Base-by-base conservation (phyloP, 2,888 invertebrate genomes). In the Ennomos erosarius region DNA sequence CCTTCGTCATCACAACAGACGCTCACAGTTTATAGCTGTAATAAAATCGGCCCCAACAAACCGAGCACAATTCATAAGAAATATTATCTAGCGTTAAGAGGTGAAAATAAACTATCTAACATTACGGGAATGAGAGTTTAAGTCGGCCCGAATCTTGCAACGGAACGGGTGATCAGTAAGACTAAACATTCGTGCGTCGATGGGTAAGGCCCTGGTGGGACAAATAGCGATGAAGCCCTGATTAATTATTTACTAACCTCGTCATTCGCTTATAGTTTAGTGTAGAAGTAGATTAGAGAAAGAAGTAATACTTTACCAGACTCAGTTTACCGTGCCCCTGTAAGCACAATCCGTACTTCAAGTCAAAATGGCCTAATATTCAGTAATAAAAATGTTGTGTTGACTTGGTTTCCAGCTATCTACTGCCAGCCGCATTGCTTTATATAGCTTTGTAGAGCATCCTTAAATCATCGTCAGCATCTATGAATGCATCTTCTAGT, bases 101-200 rank as follows among this genome's bases (percentile, higher is more conserved):
- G 38, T 43, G 77, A 76, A 84, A 82, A 88, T 88, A 88, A 89
- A 89, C 85, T 88, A 87, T 85, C 77, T 68, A 50, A 85, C 83
- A 87, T 90, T 86, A 87, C 78, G 44, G 62, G 75, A 87, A 90
- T 77, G 90, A 84, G 87, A 88, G 78, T 90, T 90, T 90, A 90
- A 90, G 89, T 90, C 89, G 81, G 87, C 76, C 76, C 74, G 82
- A 87, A 86, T 85, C 84, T 79, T 73, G 70, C 73, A 77, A 77
- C 71, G 73, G 72, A 71, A 67, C 68, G 69, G 75, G 75, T 82
- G 82, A 82, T 82, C 82, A 79, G 79, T 75, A 76, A 83, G 71
- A 74, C 78, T 78, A 74, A 81, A 82, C 84, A 82, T 80, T 73
- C 65, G 67, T 62, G 56, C 26, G 70, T 67, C 64, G 58, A 64